Percentiles rank a stretch among this genome's conserved stretches.
Conservation (phyloP, 2,113 vertebrate genomes). For the Myotis davidii region DNA sequence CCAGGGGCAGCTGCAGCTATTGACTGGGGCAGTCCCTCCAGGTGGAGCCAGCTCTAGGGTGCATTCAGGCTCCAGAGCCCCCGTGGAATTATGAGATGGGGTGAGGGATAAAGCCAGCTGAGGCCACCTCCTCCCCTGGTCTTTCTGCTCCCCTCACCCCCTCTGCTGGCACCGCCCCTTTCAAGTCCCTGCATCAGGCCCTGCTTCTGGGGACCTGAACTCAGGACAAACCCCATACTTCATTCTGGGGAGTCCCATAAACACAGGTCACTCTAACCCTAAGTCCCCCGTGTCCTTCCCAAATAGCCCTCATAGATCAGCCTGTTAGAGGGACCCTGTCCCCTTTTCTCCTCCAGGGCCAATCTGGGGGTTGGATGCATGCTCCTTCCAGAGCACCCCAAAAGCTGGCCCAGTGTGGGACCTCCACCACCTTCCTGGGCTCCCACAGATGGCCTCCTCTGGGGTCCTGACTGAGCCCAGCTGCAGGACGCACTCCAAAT, state of each 20-base stretch:
- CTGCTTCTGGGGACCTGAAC: not conserved
- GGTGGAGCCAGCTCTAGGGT: too few relatives aligned
- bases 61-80: not conserved
- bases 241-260: not conserved
- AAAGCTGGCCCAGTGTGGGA: not conserved
- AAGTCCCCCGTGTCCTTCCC: not conserved
- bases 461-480: not conserved
- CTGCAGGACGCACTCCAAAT: rapidly evolving
- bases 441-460: too few relatives aligned
- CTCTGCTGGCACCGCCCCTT: not conserved
- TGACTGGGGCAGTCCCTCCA: rapidly evolving
- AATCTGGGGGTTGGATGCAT: rapidly evolving
- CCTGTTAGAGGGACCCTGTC: not conserved
- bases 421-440: not conserved
- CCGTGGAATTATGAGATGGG: rapidly evolving
- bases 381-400: not conserved
- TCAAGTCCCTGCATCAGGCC: too few relatives aligned
- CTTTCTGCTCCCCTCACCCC: rapidly evolving
- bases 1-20: not conserved
- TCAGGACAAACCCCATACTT: not conserved
- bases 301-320: not conserved
- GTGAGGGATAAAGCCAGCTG: not conserved
- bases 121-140: not conserved
- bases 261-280: not conserved
- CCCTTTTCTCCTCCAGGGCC: not conserved